Conservation (phyloP, 2,113 vertebrate species). For the Sylvietta virens region DNA sequence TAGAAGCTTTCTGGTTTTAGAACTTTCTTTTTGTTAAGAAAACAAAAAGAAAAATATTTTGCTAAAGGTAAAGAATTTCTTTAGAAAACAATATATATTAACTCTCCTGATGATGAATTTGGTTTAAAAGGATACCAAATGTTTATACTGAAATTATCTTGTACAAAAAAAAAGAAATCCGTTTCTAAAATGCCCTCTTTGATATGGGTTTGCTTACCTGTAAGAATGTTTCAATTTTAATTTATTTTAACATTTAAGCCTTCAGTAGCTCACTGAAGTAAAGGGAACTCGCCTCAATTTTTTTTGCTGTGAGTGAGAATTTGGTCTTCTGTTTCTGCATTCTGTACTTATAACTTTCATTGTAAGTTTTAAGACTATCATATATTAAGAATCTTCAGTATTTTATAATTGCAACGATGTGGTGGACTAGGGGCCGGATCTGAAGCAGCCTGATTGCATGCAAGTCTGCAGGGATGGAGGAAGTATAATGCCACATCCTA, state of each 20-base stretch:
- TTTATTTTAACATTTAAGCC: neutral
- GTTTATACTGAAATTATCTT: neutral
- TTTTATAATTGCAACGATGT: neutral
- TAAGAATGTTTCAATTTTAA: neutral
- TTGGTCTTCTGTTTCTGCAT: neutral
- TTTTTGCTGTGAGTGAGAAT: neutral
- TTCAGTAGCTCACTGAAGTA: neutral
- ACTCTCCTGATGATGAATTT: neutral
- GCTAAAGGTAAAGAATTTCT: neutral
- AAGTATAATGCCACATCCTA: neutral
- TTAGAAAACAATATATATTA: neutral
- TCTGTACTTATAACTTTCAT: neutral
- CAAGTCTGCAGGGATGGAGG: neutral
- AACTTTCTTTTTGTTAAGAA: neutral
- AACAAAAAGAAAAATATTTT: neutral
- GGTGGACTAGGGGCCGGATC: neutral
- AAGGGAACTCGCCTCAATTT: neutral
- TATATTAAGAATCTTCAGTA: neutral
- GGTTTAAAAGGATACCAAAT: neutral
- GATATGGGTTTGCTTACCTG: neutral
- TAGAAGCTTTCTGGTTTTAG: neutral
- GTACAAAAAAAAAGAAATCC: accelerated
- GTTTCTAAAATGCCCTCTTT: neutral
- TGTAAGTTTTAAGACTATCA: neutral
- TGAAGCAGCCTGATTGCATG: neutral